Conservation (phyloP, 2,888 invertebrate species). For the Pseudococcus viburni region DNA sequence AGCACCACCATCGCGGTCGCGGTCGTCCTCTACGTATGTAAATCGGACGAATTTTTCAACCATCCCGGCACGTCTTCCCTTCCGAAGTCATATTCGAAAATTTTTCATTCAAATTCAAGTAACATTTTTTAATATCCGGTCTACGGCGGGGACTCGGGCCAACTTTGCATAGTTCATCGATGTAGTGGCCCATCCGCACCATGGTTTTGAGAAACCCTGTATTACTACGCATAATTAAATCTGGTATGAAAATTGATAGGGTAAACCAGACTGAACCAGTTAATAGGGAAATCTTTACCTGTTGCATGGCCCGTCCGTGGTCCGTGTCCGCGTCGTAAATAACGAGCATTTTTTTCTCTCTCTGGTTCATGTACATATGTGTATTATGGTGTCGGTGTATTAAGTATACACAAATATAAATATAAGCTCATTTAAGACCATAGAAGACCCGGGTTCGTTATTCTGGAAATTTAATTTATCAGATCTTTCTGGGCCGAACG, state of each 20-base stretch:
- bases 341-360: conserved; percentile 52
- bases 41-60: neutral
- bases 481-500: too few relatives aligned
- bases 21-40: neutral
- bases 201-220: conserved; percentile 59
- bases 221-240: conserved; percentile 61
- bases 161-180: neutral
- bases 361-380: neutral
- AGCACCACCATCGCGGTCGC: neutral
- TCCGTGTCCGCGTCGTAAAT: conserved; percentile 54
- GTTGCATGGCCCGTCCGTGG: conserved; percentile 23
- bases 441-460: neutral
- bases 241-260: conserved; percentile 63
- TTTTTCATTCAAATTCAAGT: conserved; percentile 35
- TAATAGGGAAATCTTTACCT: conserved; percentile 63
- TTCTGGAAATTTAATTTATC: conserved; percentile 44
- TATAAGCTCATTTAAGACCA: neutral
- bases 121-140: conserved; percentile 43
- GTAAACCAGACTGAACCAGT: conserved; percentile 64
- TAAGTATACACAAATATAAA: neutral
- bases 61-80: neutral
- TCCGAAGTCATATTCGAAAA: neutral
- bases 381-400: conserved; percentile 40
- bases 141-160: neutral
- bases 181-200: neutral